A percentile compares a stretch with the other conserved stretches of the same genome.
Evolutionary conservation across 1,140 invertebrate genomes (phyloP).

Genomic region (Drosophila asahinai): DNA sequence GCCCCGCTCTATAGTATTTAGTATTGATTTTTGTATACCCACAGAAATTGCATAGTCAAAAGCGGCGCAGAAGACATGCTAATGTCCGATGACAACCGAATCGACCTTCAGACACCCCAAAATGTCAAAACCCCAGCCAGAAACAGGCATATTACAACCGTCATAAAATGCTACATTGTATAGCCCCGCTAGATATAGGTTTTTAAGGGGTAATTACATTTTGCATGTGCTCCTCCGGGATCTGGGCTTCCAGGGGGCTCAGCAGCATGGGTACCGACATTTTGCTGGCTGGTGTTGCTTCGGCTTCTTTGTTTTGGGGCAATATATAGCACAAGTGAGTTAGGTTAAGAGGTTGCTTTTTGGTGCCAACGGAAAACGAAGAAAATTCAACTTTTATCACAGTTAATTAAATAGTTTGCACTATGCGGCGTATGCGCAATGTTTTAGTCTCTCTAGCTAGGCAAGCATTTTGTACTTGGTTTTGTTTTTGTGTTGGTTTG

Average conservation of each 20-base stretch:
- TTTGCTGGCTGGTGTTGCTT: slow-evolving; percentile 7
- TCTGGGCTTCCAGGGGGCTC: slow-evolving; percentile 63
- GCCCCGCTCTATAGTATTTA: slow-evolving; percentile 4
- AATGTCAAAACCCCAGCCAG: slow-evolving; percentile 56
- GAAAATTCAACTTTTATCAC: slow-evolving; percentile 67
- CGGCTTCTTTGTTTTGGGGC: slow-evolving; percentile 1
- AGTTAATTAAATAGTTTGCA: slow-evolving; percentile 59
- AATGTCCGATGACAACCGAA: slow-evolving; percentile 46
- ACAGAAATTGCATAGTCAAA: slow-evolving; percentile 44
- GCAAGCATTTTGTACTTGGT: slow-evolving; percentile 66
- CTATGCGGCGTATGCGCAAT: slow-evolving; percentile 70
- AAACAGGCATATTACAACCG: slow-evolving; percentile 13
- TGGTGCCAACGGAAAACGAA: slow-evolving; percentile 37
- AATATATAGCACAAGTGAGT: slow-evolving; percentile 10
- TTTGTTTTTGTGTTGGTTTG: slow-evolving; percentile 7
- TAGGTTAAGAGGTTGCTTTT: slow-evolving; percentile 30
- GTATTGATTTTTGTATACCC: slow-evolving; percentile 51
- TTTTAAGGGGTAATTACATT: slow-evolving; percentile 63
- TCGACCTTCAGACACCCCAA: slow-evolving; percentile 61
- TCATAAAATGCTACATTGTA: slow-evolving; percentile 18
- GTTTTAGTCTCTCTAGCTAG: slow-evolving; percentile 36
- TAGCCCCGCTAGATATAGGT: neutral
- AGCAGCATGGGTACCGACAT: slow-evolving; percentile 74
- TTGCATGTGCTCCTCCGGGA: slow-evolving; percentile 70
- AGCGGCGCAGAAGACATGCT: slow-evolving; percentile 28